phyloP scores from a whole-genome alignment of 2,113 vertebrate species.

The Epinephelus fuscoguttatus region DNA sequence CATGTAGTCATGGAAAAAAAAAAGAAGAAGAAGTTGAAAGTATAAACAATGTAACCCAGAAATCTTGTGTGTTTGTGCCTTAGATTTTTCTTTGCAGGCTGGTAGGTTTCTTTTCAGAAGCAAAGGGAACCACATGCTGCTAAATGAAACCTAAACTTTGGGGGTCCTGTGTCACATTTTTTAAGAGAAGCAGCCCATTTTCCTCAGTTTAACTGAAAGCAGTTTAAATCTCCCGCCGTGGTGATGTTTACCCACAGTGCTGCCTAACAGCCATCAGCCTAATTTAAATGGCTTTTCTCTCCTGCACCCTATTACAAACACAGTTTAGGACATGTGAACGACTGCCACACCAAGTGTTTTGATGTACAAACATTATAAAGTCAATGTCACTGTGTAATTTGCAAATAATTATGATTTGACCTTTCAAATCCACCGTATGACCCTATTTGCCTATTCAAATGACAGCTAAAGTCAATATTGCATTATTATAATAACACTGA shows the following conservation, averaged over 20 bases:
- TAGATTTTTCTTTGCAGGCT: conserved; percentile 32
- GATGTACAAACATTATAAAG: conserved; percentile 20
- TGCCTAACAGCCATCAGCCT: conserved; percentile 27
- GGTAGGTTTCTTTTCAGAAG: conserved; percentile 1
- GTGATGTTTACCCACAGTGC: conserved; percentile 18
- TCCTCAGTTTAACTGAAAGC: conserved; percentile 13
- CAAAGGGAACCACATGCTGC: conserved; percentile 7
- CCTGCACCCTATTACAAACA: conserved; percentile 9
- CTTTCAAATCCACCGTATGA: neutral
- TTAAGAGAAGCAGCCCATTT: neutral
- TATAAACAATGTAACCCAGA: neutral
- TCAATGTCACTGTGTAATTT: conserved; percentile 17
- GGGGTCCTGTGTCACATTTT: conserved; percentile 12
- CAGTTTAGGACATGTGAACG: conserved; percentile 10
- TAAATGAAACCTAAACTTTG: conserved; percentile 42
- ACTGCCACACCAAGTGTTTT: neutral
- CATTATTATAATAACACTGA: neutral
- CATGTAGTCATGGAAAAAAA: neutral
- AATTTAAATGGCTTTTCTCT: conserved; percentile 36
- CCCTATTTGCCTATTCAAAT: conserved; percentile 16
- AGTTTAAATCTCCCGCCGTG: conserved; percentile 29
- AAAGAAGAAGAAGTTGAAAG: no score
- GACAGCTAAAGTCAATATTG: conserved; percentile 8
- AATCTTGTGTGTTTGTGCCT: neutral
- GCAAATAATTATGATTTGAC: conserved; percentile 19